Conservation (phyloP, 2,113 vertebrate species). For the Neogobius melanostomus region DNA sequence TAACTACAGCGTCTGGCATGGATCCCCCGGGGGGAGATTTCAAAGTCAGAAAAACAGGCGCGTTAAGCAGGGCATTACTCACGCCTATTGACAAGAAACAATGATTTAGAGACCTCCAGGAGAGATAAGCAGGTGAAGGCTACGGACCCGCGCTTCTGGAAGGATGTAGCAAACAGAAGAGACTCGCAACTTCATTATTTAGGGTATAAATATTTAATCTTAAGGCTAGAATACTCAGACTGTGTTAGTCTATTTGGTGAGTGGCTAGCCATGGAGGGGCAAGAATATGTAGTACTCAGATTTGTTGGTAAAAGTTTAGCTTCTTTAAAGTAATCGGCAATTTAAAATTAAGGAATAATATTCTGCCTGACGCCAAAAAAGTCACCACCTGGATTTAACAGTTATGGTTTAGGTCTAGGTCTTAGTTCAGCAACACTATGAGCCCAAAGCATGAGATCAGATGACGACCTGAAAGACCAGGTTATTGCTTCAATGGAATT, state of each 20-base stretch:
- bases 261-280: neutral
- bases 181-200: slow-evolving; percentile 40
- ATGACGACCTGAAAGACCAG: too few species aligned
- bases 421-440: too few species aligned
- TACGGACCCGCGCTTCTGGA: slow-evolving; percentile 12
- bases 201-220: slow-evolving; percentile 43
- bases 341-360: too few species aligned
- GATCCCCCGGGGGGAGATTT: slow-evolving; percentile 34
- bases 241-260: slow-evolving; percentile 25
- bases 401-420: too few species aligned
- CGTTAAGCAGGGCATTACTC: slow-evolving; percentile 41
- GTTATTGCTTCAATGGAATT: too few species aligned
- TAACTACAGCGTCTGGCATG: slow-evolving; percentile 30
- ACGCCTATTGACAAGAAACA: slow-evolving; percentile 24
- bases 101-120: slow-evolving; percentile 5
- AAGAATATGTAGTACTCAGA: neutral
- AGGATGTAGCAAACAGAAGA: slow-evolving; percentile 12
- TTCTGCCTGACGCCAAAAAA: too few species aligned
- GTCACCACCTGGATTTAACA: too few species aligned
- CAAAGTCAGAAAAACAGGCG: slow-evolving; percentile 28
- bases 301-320: too few species aligned
- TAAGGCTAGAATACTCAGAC: slow-evolving; percentile 38
- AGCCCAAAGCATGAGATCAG: too few species aligned
- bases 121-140: slow-evolving; percentile 19
- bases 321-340: too few species aligned